Percentiles rank a stretch among this genome's conserved stretches.
phyloP scores from a whole-genome alignment of 2,888 invertebrate genomes.

The Harmothoe impar region DNA sequence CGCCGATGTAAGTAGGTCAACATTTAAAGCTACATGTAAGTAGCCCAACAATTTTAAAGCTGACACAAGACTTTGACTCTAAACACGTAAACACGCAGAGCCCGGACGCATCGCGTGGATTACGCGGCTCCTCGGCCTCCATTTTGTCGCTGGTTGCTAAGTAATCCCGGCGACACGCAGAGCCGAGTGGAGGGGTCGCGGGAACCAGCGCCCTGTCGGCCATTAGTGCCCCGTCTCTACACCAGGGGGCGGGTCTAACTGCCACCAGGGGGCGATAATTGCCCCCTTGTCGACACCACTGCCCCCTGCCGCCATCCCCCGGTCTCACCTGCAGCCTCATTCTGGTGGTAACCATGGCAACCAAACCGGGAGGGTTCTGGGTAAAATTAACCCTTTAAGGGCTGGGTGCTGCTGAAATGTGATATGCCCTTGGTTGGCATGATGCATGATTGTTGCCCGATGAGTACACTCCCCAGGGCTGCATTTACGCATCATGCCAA shows the following conservation, averaged over 20 bases:
- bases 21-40: too few species aligned
- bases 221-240: not conserved
- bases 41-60: too few species aligned
- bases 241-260: not conserved
- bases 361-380: not conserved
- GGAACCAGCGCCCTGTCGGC: slow-evolving; percentile 6
- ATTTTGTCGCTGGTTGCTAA: slow-evolving; percentile 16
- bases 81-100: not conserved
- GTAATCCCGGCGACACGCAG: slow-evolving; percentile 14
- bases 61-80: not conserved
- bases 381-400: too few species aligned
- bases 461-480: too few species aligned
- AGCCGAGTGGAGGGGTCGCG: not conserved
- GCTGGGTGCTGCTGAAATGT: too few species aligned
- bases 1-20: too few species aligned
- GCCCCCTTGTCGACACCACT: slow-evolving; percentile 23
- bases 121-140: not conserved
- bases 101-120: not conserved
- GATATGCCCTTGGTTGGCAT: too few species aligned
- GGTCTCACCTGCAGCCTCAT: not conserved
- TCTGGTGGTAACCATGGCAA: not conserved
- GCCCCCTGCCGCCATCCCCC: not conserved
- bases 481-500: too few species aligned
- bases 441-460: too few species aligned
- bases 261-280: slow-evolving; percentile 23